Evolutionary conservation across 1,140 invertebrate genomes (phyloP), one percentile per base, ranked within the genome.

Genomic region (Zaprionus inermis): DNA sequence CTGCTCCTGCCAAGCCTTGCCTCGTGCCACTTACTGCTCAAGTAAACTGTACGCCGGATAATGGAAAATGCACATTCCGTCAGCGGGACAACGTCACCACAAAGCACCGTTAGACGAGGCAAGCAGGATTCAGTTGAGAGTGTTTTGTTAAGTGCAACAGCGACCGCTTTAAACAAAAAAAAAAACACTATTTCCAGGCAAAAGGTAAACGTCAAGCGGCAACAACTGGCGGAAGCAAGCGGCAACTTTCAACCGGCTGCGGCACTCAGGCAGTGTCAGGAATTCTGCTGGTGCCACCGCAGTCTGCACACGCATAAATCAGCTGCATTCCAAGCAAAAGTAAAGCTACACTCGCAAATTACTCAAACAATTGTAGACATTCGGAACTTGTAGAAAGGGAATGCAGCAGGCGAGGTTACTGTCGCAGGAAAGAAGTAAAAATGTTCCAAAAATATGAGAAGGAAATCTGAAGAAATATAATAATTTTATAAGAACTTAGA

Each of bases 51-150:
- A 58, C 58, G 46, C 30, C 60, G 74, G 70, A 72, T 76, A 76
- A 82, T 77, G 79, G 72, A 68, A 85, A 86, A 79, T 88, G 82
- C 82, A 79, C 84, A 86, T 86, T 86, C 79, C 83, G 51, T 63
- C 58, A 66, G 32, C 63, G 51, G 51, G 32, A 54, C 16, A 16
- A 22, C 55, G 38, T 52, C 16, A 54, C 79, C 79, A 86, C 81
- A 84, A 85, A 86, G 57, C 66, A 54, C 72, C 79, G 79, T 79
- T 79, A 86, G 81, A 59, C 68, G 82, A 16, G 38, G 38, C 38
- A 41, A 41, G 38, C 36, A 82, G 82, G 83, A 88, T 86, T 82
- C 76, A 78, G 51, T 32, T 14, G 44, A 52, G 59, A 41, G 51
- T 49, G 72, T 64, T 74, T 69, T 52, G 63, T 81, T 7, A 83